These are phyloP conservation scores for Mylabris sibirica DNA, from an alignment of 2,888 invertebrate species.

Conservation along the genomic window DNA sequence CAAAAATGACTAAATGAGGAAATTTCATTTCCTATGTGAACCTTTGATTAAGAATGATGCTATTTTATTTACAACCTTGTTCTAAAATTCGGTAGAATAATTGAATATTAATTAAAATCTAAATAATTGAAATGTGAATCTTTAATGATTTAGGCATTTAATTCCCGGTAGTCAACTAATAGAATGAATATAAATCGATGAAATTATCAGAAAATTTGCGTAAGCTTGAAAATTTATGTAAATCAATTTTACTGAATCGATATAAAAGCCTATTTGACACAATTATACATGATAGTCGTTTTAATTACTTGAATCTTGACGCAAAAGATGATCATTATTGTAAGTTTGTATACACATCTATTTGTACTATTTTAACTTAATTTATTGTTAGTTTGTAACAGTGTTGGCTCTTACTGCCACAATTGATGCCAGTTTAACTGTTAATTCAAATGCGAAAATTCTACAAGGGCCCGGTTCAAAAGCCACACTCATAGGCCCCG, in stretches of 20 bases:
- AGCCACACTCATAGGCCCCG: conserved; percentile 24
- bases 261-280: conserved; percentile 24
- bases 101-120: neutral
- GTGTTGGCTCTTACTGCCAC: too few species aligned
- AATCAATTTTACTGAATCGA: conserved; percentile 14
- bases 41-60: too few species aligned
- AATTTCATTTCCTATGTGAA: too few species aligned
- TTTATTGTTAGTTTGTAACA: too few species aligned
- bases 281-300: conserved; percentile 23
- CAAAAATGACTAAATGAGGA: too few species aligned
- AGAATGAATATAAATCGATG: conserved; percentile 18
- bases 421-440: too few species aligned
- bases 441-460: too few species aligned
- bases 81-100: neutral
- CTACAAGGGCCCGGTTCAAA: neutral
- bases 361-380: too few species aligned
- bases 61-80: neutral
- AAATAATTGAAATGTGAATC: neutral
- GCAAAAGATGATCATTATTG: conserved; percentile 16
- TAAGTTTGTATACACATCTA: too few species aligned
- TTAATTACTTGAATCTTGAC: conserved; percentile 17
- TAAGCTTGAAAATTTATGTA: conserved; percentile 20
- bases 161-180: conserved; percentile 4
- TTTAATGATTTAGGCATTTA: neutral
- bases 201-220: conserved; percentile 25